Base-by-base conservation (phyloP, 2,888 invertebrate species). In the Tenthredo scrophulariae region DNA sequence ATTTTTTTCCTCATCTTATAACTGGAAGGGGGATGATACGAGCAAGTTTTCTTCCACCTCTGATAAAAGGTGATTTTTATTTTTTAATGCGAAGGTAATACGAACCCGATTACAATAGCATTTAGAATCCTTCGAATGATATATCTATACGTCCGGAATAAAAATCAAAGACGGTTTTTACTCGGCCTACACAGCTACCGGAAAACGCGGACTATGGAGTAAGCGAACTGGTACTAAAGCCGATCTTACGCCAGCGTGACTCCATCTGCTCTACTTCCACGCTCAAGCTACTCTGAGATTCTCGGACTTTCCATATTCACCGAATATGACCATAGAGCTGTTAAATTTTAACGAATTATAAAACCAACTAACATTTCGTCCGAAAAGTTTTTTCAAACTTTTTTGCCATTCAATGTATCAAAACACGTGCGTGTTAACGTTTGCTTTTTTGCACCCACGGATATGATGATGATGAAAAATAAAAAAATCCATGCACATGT, bases 221-320 rank as follows among this genome's bases (percentile, higher is more conserved):
- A 88, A 91, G 88, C 90, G 90, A 90, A 90, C 90, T 90, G 91
- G 89, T 89, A 89, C 89, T 91, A 91, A 91, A 89, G 90, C 90
- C 91, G 88, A 91, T 91, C 91, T 91, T 89, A 91, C 90, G 91
- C 91, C 88, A 88, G 89, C 89, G 89, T 88, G 91, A 90, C 88
- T 91, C 91, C 91, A 91, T 91, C 91, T 91, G 91, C 67, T 67
- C 26, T 15, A 29, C 26, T 33, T 67, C 33, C 67, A 67, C 67
- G 67, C 29, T 67, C 33, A 67, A 33, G 67, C 15, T 67, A 33
- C 33, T 67, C 33, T 33, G 15, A 67, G 67, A 33, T 67, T 33
- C 33, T 67, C 67, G 29, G 67, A 67, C 29, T 33, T 10, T 67
- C 18, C 33, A 54, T 67, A 33, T 67, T 22, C 26, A 0, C 26